These are phyloP conservation scores for Proisotoma minuta DNA, from an alignment of 2,888 invertebrate genomes.

Conservation along the genomic window DNA sequence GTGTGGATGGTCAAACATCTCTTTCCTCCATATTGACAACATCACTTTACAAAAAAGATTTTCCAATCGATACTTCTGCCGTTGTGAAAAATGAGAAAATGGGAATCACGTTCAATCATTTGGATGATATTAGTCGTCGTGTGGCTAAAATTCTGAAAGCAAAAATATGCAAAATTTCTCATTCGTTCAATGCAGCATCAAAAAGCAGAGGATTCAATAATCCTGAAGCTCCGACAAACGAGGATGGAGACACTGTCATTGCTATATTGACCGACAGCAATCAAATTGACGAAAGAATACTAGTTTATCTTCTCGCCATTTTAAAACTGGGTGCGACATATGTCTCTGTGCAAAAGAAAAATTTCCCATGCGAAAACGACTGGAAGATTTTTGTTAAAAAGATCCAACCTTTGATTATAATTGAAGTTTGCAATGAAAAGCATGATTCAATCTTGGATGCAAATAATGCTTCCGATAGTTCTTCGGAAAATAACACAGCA, in stretches of 20 bases:
- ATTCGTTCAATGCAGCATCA: not conserved
- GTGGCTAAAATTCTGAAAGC: conserved; percentile 15
- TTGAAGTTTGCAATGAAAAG: conserved; percentile 1
- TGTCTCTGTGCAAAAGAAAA: conserved; percentile 3
- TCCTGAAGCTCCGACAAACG: not conserved
- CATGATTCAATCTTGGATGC: conserved; percentile 6
- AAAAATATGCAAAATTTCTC: conserved; percentile 4
- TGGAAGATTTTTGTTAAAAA: conserved; percentile 13
- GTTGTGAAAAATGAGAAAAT: conserved; percentile 14
- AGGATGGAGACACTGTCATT: conserved; percentile 22
- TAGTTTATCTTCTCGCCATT: conserved; percentile 17
- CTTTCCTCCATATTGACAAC: conserved; percentile 18
- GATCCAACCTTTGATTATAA: conserved; percentile 18
- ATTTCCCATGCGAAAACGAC: not conserved
- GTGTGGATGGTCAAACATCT: conserved; percentile 17
- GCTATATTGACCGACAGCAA: conserved; percentile 10
- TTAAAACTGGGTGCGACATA: conserved; percentile 21
- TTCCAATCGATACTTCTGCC: conserved; percentile 13
- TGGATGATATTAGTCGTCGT: conserved; percentile 17
- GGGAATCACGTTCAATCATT: conserved; percentile 21
- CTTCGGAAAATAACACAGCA: not conserved
- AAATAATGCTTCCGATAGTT: too few relatives aligned
- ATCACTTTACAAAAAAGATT: conserved; percentile 10
- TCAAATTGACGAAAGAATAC: conserved; percentile 13
- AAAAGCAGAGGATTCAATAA: too few relatives aligned